Conservation (phyloP, 2,888 invertebrate species). For the Diplolepis rosae region DNA sequence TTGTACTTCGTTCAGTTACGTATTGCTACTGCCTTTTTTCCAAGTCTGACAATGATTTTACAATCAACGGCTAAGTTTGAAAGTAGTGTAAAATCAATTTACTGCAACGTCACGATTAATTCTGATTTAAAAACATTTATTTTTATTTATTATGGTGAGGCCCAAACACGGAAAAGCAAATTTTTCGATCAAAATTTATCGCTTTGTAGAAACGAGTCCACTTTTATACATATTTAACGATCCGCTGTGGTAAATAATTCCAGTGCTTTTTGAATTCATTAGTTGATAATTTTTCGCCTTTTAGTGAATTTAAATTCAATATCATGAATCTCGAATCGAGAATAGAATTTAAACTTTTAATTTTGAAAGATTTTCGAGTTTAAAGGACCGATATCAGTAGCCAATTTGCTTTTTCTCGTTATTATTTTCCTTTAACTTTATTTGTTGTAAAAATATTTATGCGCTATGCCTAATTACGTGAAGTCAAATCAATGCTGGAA, state of each 20-base stretch:
- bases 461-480: background rate
- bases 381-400: slow-evolving; percentile 7
- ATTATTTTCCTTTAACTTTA: background rate
- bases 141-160: slow-evolving; percentile 7
- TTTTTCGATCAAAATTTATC: background rate
- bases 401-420: background rate
- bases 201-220: background rate
- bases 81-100: background rate
- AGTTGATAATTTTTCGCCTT: background rate
- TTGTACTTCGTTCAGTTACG: no score
- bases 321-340: slow-evolving; percentile 1
- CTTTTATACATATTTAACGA: background rate
- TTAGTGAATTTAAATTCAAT: background rate
- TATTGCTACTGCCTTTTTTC: background rate
- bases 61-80: background rate
- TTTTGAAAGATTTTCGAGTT: background rate
- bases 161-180: background rate
- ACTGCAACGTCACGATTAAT: background rate
- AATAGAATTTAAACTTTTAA: background rate
- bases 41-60: background rate
- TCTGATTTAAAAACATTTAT: background rate
- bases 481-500: background rate
- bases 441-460: background rate
- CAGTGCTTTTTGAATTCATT: background rate
- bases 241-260: background rate